A percentile compares a stretch with the other conserved stretches of the same genome.
Evolutionary conservation across 2,888 invertebrate genomes (phyloP).

Genomic region (Leptopilina myrica): DNA sequence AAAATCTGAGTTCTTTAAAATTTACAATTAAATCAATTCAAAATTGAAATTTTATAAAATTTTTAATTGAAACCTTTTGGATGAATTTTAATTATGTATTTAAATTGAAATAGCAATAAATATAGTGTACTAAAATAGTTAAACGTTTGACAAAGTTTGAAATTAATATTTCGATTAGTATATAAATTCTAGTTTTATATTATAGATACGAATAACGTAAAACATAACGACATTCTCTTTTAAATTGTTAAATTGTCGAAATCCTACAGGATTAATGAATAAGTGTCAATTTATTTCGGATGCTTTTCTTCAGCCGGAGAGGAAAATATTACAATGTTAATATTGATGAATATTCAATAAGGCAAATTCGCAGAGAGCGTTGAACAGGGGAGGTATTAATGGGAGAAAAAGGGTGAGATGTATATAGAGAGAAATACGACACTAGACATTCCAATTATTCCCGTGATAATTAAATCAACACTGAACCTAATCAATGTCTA

Average conservation of each 20-base stretch:
- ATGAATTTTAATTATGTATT: too few relatives aligned
- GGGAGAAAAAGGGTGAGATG: constrained; percentile 41
- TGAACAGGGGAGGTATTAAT: constrained; percentile 29
- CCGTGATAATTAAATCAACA: constrained; percentile 75
- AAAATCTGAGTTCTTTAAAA: too few relatives aligned
- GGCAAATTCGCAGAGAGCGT: constrained; percentile 44
- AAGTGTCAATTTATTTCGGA: neutral
- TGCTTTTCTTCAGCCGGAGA: neutral
- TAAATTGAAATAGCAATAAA: too few relatives aligned
- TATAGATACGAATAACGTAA: too few relatives aligned
- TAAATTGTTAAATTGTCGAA: neutral
- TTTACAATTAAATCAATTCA: too few relatives aligned
- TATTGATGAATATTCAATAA: constrained; percentile 74
- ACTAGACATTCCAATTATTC: constrained; percentile 74
- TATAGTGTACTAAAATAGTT: too few relatives aligned
- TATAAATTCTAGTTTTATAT: neutral
- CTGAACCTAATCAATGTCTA: constrained; percentile 72
- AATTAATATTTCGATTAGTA: too few relatives aligned
- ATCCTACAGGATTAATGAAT: neutral
- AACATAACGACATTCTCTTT: neutral
- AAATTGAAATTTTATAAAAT: too few relatives aligned
- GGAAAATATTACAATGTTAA: constrained; percentile 53
- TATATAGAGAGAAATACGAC: constrained; percentile 51
- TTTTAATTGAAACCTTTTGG: too few relatives aligned
- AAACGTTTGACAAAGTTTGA: too few relatives aligned